These are phyloP conservation scores for Steinernema carpocapsae DNA, from an alignment of 2,888 invertebrate genomes.

Conservation along the genomic window DNA sequence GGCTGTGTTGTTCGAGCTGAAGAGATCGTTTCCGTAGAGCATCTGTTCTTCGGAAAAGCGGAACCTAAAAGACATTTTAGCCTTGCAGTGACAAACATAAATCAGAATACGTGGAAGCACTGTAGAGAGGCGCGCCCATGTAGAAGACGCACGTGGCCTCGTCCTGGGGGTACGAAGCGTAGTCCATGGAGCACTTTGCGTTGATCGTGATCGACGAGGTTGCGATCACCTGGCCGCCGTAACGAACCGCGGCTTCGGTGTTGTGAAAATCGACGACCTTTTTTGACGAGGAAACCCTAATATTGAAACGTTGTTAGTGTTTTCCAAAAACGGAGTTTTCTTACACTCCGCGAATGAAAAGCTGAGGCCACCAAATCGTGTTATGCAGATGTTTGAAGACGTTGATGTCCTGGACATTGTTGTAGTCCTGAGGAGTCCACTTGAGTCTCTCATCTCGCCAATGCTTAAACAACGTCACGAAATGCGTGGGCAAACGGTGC, in stretches of 20 bases:
- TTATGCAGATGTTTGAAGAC: conserved; percentile 22
- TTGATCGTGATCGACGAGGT: conserved; percentile 9
- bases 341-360: conserved; percentile 23
- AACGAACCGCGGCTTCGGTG: conserved; percentile 1
- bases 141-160: conserved; percentile 16
- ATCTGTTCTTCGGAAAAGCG: conserved; percentile 27
- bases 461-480: conserved; percentile 2
- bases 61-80: background rate
- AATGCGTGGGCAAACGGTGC: background rate
- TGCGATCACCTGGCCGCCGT: background rate
- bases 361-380: conserved; percentile 26
- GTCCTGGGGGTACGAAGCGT: background rate
- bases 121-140: conserved; percentile 26
- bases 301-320: background rate
- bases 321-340: too few relatives aligned
- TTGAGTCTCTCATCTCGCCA: background rate
- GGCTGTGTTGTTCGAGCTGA: background rate
- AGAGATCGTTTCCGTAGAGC: conserved; percentile 32
- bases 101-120: background rate
- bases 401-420: conserved; percentile 20
- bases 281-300: conserved; percentile 6
- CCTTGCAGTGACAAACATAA: background rate
- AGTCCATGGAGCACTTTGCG: conserved; percentile 21
- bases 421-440: conserved; percentile 21
- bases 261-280: conserved; percentile 18